Conservation (phyloP, 2,113 vertebrate genomes). For the Toxotes jaculatrix region DNA sequence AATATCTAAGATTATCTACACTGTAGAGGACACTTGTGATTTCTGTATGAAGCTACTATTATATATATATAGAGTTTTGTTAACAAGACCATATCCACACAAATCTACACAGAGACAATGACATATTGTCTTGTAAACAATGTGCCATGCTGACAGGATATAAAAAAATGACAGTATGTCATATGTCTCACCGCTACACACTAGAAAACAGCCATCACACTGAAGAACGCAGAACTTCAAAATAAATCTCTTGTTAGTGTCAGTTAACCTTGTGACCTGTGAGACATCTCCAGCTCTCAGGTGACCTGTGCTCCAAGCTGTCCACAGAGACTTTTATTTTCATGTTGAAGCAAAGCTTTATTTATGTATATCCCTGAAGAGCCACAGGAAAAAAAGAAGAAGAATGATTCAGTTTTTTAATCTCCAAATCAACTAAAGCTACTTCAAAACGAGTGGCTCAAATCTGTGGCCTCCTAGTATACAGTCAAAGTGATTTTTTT, state of each 20-base stretch:
- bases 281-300: constrained; percentile 20
- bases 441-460: background rate
- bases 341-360: background rate
- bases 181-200: constrained; percentile 4
- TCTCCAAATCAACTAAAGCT: background rate
- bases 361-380: background rate
- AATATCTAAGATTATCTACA: background rate
- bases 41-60: background rate
- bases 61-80: background rate
- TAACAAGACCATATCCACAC: background rate
- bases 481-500: background rate
- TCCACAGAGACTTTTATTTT: constrained; percentile 8
- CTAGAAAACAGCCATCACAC: constrained; percentile 24
- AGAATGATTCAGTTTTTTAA: background rate
- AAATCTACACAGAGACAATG: constrained; percentile 16
- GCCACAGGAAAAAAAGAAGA: background rate
- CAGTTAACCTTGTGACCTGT: constrained; percentile 45
- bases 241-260: constrained; percentile 50
- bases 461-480: background rate
- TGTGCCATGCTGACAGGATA: constrained; percentile 38
- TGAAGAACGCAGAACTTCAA: constrained; percentile 40
- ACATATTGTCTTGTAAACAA: background rate
- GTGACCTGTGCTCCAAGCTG: constrained; percentile 26
- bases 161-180: constrained; percentile 41
- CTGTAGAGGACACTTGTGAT: background rate